A percentile compares a stretch with the other conserved stretches of the same genome.
These are phyloP conservation scores for Acanthurus leucopareius DNA, from an alignment of 2,797 vertebrate genomes.

Conservation along the genomic window DNA sequence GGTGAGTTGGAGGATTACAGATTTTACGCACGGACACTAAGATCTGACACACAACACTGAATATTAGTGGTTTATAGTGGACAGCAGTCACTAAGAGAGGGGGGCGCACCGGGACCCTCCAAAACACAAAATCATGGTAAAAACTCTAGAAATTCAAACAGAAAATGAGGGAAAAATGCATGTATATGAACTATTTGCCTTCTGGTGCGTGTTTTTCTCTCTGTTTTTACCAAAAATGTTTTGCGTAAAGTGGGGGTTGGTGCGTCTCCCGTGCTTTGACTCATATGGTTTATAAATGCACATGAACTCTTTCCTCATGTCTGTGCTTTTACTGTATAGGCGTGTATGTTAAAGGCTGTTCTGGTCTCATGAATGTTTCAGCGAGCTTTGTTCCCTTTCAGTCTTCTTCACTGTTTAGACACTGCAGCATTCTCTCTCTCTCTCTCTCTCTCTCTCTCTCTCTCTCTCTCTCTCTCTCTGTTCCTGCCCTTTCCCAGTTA, in stretches of 20 bases:
- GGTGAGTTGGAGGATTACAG: slow-evolving; percentile 87
- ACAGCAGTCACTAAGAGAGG: slow-evolving; percentile 17
- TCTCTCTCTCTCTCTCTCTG: slow-evolving; percentile 23
- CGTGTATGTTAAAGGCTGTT: slow-evolving; percentile 62
- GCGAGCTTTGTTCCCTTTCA: slow-evolving; percentile 68
- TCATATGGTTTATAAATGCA: slow-evolving; percentile 34
- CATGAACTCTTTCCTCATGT: slow-evolving; percentile 19
- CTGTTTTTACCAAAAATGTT: neutral
- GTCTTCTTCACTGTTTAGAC: slow-evolving; percentile 77
- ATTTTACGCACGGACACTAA: slow-evolving; percentile 68
- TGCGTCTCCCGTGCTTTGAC: slow-evolving; percentile 14
- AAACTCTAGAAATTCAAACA: slow-evolving; percentile 23
- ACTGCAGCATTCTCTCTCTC: slow-evolving; percentile 78
- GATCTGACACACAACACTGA: slow-evolving; percentile 46
- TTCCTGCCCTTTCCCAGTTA: slow-evolving; percentile 49
- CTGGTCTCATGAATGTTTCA: slow-evolving; percentile 76
- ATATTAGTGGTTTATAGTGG: slow-evolving; percentile 34
- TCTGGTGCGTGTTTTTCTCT: neutral
- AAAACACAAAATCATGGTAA: slow-evolving; percentile 1
- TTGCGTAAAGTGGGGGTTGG: neutral
- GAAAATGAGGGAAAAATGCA: slow-evolving; percentile 7
- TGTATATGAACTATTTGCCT: slow-evolving; percentile 14
- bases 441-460: slow-evolving; percentile 45
- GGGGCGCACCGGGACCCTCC: slow-evolving; percentile 14
- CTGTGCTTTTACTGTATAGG: slow-evolving; percentile 34